Conservation (phyloP, 2,113 vertebrate genomes). For the Xiphophorus hellerii region DNA sequence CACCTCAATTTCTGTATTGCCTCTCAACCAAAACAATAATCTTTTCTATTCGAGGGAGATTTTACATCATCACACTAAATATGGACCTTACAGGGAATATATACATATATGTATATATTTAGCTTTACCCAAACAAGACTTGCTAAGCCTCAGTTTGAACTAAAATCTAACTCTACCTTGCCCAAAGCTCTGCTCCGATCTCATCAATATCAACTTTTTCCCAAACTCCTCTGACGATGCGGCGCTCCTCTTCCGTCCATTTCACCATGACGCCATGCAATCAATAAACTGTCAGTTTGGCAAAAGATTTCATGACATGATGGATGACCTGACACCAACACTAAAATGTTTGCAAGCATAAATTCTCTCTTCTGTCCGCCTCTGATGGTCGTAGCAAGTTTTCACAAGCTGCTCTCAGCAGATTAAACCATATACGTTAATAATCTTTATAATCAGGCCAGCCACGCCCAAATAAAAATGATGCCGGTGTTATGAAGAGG, state of each 20-base stretch:
- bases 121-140: not conserved
- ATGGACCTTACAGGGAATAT: no score
- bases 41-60: no score
- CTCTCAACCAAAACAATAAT: no score
- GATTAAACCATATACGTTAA: constrained; percentile 19
- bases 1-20: no score
- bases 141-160: no score
- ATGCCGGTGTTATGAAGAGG: not conserved
- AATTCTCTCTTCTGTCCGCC: not conserved
- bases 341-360: not conserved
- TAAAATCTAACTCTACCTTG: constrained; percentile 19
- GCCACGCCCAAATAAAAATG: constrained; percentile 46
- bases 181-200: constrained; percentile 19
- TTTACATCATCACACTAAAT: no score
- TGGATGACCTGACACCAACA: not conserved
- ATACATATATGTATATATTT: no score
- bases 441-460: constrained; percentile 30
- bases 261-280: constrained; percentile 21
- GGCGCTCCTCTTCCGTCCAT: constrained; percentile 41
- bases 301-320: not conserved
- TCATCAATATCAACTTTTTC: constrained; percentile 37
- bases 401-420: constrained; percentile 2
- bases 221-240: constrained; percentile 25
- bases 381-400: not conserved
- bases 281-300: not conserved